These are phyloP conservation scores for Mimachlamys varia DNA, from an alignment of 2,888 invertebrate species.

Conservation along the genomic window DNA sequence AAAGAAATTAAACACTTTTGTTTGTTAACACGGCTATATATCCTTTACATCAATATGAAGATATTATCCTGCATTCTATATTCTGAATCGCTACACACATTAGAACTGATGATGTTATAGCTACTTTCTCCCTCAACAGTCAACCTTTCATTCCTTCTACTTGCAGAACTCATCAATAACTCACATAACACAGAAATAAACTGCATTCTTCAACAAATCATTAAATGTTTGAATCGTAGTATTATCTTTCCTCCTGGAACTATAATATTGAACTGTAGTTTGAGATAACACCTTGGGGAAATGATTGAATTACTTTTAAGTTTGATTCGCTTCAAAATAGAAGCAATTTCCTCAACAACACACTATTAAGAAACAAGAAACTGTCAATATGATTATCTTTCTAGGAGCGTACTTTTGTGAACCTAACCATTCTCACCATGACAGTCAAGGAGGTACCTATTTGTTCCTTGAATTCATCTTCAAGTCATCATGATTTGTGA, in stretches of 20 bases:
- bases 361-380: background rate
- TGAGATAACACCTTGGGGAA: background rate
- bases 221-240: background rate
- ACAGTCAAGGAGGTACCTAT: too few species aligned
- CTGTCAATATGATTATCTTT: too few species aligned
- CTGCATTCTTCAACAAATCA: conserved; percentile 3
- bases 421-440: too few species aligned
- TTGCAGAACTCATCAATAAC: background rate
- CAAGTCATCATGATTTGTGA: background rate
- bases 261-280: background rate
- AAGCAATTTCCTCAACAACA: background rate
- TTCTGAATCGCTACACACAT: too few species aligned
- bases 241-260: background rate
- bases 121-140: too few species aligned
- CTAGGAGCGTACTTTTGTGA: too few species aligned
- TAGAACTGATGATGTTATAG: too few species aligned
- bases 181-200: background rate
- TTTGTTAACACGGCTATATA: too few species aligned
- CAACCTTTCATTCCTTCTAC: background rate
- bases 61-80: too few species aligned
- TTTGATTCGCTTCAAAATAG: background rate
- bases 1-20: too few species aligned
- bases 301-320: background rate
- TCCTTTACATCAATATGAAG: too few species aligned
- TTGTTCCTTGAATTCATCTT: too few species aligned